Evolutionary conservation across 2,888 invertebrate species (phyloP).

Genomic region (Allolobophora icterica): DNA sequence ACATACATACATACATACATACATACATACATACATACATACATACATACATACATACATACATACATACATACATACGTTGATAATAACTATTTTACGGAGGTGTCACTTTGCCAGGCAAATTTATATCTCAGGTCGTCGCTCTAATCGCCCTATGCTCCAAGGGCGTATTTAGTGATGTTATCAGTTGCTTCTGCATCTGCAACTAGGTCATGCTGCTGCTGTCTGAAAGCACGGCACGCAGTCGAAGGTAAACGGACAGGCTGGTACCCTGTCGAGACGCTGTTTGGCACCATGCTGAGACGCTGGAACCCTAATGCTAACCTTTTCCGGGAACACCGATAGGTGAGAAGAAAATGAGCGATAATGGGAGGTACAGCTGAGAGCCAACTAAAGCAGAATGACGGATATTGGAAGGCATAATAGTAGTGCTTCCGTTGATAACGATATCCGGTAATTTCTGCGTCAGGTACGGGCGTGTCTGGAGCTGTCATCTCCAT

Average conservation of each 20-base stretch:
- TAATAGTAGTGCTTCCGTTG: neutral
- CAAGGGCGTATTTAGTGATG: neutral
- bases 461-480: constrained; percentile 75
- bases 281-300: neutral
- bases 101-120: neutral
- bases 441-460: neutral
- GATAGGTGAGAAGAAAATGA: neutral
- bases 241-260: neutral
- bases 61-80: too few species aligned
- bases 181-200: neutral
- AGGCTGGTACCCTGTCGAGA: neutral
- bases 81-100: too few species aligned
- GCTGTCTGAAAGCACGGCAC: neutral
- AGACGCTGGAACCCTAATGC: neutral
- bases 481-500: constrained; percentile 37
- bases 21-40: too few species aligned
- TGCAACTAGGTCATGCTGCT: neutral
- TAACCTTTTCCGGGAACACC: neutral
- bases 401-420: too few species aligned
- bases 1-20: too few species aligned
- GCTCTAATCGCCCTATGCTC: neutral
- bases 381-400: too few species aligned
- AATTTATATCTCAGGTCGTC: neutral
- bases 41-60: too few species aligned
- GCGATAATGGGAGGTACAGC: neutral